Percentiles rank a stretch among this genome's conserved stretches.
Evolutionary conservation across 2,113 vertebrate genomes (phyloP).

Genomic region (Thymallus thymallus): DNA sequence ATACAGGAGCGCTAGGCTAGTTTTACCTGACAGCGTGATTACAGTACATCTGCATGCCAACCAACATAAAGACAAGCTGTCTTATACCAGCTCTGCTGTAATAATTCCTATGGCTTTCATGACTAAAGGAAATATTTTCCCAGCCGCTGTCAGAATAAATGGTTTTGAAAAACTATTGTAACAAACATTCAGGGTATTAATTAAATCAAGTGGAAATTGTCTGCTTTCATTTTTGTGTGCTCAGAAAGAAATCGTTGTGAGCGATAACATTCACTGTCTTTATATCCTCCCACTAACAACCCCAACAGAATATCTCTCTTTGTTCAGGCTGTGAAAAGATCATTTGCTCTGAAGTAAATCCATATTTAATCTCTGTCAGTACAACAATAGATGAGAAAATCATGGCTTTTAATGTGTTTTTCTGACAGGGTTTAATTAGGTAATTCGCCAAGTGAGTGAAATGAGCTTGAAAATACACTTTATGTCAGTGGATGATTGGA

Average conservation of each 20-base stretch:
- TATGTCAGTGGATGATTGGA: no score
- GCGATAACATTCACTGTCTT: slow-evolving; percentile 7
- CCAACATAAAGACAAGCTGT: neutral
- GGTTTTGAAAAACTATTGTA: neutral
- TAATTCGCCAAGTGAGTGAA: neutral
- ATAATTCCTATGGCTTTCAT: no score
- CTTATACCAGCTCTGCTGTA: no score
- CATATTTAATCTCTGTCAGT: neutral
- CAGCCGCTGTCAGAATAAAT: neutral
- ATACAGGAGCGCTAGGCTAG: no score
- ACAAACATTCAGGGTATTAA: neutral
- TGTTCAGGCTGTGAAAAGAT: neutral
- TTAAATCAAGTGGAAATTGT: slow-evolving; percentile 4
- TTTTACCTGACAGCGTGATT: neutral
- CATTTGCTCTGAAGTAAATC: neutral
- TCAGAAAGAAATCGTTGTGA: neutral
- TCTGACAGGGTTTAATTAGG: neutral
- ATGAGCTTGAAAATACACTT: no score
- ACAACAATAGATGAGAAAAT: neutral
- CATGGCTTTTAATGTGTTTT: neutral
- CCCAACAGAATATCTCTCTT: neutral
- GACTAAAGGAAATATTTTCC: neutral
- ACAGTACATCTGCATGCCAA: no score
- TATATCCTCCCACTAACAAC: neutral
- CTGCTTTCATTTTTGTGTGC: neutral